Evolutionary conservation across 2,888 invertebrate species (phyloP), one percentile per base, ranked within the genome.

Genomic region (Troides helena): DNA sequence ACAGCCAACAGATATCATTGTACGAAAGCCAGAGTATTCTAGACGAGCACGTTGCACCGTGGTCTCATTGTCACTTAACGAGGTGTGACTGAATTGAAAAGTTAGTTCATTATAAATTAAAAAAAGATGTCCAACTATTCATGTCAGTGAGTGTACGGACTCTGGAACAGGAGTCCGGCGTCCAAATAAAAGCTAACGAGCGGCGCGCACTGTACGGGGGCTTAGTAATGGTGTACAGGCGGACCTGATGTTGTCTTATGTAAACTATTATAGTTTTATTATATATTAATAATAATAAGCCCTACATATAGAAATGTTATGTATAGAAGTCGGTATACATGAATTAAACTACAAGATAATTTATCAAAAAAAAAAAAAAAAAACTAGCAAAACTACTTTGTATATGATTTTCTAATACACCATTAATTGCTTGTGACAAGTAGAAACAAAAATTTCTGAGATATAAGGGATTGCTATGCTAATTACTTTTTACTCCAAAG

Each of bases 101-200:
- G 14, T 17, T 46, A 39, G 7, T 39, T 10, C 39, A 0, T 46
- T 46, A 2, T 10, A 14, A 46, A 12, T 46, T 21, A 14, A 1
- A 46, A 17, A 68, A 67, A 43, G 50, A n/a, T 43, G 14, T 14
- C 72, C 71, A 63, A 72, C 2, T 60, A n/a, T 50, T 23, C 1
- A 18, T 78, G 84, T 30, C 73, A 73, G 46, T 62, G 73, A 84
- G 83, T 90, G 86, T 81, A 88, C 68, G 62, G 66, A 71, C 78
- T 79, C 77, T 83, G 86, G 88, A 87, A 87, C 90, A 82, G 92
- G 88, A 90, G 90, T 89, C 90, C 87, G 83, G 76, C 88, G 88
- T 87, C 86, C 90, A 91, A 92, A 92, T 92, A 92, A 92, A 91
- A 91, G 89, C 90, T 91, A 88, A 91, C 90, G 90, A 91, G 87